Conservation (phyloP, 2,113 vertebrate genomes). For the Chionodraco myersi region DNA sequence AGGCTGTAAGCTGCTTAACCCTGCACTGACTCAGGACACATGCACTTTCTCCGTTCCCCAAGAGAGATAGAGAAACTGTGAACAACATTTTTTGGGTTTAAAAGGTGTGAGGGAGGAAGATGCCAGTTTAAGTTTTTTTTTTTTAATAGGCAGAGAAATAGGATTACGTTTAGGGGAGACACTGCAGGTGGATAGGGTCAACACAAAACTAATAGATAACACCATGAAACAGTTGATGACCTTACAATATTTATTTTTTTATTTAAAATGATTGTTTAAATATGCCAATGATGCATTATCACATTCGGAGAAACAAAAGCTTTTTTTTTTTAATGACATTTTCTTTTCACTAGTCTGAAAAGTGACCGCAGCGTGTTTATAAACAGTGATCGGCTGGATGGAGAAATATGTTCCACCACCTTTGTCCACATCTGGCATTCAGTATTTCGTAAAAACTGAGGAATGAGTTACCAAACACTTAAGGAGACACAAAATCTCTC, state of each 20-base stretch:
- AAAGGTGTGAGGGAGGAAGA: conserved; percentile 10
- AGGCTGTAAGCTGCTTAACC: conserved; percentile 77
- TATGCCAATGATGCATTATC: too few species aligned
- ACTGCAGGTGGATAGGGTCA: too few species aligned
- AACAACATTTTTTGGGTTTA: conserved; percentile 33
- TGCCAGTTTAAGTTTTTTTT: neutral
- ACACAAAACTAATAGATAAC: too few species aligned
- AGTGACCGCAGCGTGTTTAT: neutral
- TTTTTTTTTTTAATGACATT: too few species aligned
- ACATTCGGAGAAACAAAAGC: too few species aligned
- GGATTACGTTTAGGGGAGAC: conserved; percentile 8
- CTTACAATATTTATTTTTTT: too few species aligned
- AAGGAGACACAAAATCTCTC: conserved; percentile 1
- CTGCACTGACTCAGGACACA: conserved; percentile 71
- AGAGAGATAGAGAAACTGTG: conserved; percentile 28
- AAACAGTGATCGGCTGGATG: conserved; percentile 11
- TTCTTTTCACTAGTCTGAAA: too few species aligned
- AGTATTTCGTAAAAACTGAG: conserved; percentile 2
- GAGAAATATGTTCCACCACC: conserved; percentile 14
- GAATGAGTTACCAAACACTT: conserved; percentile 15
- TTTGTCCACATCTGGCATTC: conserved; percentile 4
- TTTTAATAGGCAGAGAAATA: conserved; percentile 24
- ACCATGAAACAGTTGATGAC: too few species aligned
- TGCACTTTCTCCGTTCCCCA: conserved; percentile 43
- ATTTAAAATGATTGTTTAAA: too few species aligned